Percentiles rank a stretch among this genome's conserved stretches.
Evolutionary conservation across 2,888 invertebrate species (phyloP).

Genomic region (Eilema depressum): DNA sequence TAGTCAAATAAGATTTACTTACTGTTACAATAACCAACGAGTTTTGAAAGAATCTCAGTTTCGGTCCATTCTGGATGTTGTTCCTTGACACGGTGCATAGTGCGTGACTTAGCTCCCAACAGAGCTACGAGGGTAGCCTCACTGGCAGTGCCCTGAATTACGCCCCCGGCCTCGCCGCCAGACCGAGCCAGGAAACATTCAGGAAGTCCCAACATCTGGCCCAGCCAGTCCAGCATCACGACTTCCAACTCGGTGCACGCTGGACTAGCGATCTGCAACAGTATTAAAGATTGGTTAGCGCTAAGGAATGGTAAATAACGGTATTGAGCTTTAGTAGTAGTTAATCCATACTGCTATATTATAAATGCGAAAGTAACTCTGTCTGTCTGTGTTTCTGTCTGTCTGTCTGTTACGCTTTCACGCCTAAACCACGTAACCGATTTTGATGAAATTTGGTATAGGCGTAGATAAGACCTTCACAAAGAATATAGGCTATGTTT

Average conservation of each 20-base stretch:
- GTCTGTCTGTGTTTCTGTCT: too few species aligned
- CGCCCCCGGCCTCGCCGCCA: constrained; percentile 95
- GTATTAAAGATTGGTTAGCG: neutral
- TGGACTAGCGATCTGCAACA: constrained; percentile 94
- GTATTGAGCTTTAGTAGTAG: too few species aligned
- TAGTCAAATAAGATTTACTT: constrained; percentile 62
- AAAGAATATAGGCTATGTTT: too few species aligned
- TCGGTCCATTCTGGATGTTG: constrained; percentile 92
- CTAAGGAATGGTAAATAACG: neutral
- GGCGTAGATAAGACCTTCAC: too few species aligned
- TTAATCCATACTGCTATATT: too few species aligned
- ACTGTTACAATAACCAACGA: constrained; percentile 96
- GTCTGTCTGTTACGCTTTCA: too few species aligned
- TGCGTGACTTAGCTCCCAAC: constrained; percentile 94
- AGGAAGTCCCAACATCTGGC: constrained; percentile 96
- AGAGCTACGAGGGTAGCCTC: constrained; percentile 97
- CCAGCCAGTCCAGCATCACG: constrained; percentile 98
- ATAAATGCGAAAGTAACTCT: too few species aligned
- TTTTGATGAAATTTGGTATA: too few species aligned
- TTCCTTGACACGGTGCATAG: constrained; percentile 89
- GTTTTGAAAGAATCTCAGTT: constrained; percentile 90
- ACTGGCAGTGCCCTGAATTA: constrained; percentile 97
- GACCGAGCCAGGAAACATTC: constrained; percentile 93
- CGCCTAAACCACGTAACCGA: too few species aligned
- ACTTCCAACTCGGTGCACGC: constrained; percentile 98